Evolutionary conservation across 2,113 vertebrate genomes (phyloP).

Genomic region (Burhinus bistriatus): DNA sequence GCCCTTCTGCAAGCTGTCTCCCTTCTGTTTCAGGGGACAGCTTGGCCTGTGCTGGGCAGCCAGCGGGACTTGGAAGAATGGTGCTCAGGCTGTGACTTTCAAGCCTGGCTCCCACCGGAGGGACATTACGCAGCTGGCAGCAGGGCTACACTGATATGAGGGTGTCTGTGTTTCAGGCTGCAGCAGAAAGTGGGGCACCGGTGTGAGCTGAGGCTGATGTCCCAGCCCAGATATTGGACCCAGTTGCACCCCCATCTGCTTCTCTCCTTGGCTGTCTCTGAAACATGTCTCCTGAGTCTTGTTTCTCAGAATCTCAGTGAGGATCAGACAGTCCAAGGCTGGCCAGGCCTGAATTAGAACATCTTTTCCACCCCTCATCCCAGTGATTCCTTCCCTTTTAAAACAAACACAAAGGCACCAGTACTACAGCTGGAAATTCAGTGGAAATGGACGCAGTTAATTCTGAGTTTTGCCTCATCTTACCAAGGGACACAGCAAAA

Average conservation of each 20-base stretch:
- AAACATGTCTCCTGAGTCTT: not conserved
- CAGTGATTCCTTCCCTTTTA: not conserved
- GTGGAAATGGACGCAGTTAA: not conserved
- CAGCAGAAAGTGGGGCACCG: not conserved
- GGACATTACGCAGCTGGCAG: fast-evolving
- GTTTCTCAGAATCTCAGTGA: not conserved
- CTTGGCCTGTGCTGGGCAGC: not conserved
- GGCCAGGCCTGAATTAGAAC: not conserved
- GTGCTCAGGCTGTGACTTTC: not conserved
- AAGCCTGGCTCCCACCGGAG: not conserved
- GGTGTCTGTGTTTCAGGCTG: not conserved
- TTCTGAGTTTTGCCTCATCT: not conserved
- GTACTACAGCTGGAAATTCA: not conserved
- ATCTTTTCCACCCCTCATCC: not conserved
- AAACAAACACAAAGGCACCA: not conserved
- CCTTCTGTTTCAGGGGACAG: not conserved
- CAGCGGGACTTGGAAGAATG: fast-evolving
- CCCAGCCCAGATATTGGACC: not conserved
- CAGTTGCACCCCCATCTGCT: not conserved
- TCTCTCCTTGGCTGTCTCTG: not conserved
- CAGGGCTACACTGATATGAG: fast-evolving
- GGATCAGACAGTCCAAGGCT: not conserved
- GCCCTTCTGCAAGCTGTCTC: not conserved
- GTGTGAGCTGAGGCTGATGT: not conserved
- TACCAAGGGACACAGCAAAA: not conserved